Base-by-base conservation (phyloP, 2,888 invertebrate genomes). In the Carterocephalus palaemon region DNA sequence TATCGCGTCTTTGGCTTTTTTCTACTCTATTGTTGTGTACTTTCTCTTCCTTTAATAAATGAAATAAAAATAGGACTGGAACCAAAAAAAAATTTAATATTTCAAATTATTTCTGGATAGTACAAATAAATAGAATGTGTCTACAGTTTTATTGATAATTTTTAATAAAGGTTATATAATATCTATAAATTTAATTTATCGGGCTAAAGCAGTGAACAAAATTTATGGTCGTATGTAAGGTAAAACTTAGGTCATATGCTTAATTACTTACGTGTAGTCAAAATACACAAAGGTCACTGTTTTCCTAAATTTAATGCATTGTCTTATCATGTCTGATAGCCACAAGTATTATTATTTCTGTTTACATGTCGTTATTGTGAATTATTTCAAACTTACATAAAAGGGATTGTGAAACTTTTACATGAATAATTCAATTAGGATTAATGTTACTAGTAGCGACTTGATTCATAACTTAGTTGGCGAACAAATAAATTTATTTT, bases 321-420 rank as follows among this genome's bases (percentile, higher is more conserved):
- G 80, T 59, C 75, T 83, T 80, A 81, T 77, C 85, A 85, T 85
- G 64, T 76, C 84, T 76, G 70, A 62, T 64, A 62, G 52, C 62
- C 56, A 50, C 60, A 46, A 50, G 48, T 15, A 40, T 24, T 34
- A 49, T 48, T 57, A 51, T 48, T 62, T 55, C 57, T 56, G 67
- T 62, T 75, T 60, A 75, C 80, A 80, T 82, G 75, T 67, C 74
- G 65, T 58, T 57, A 52, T 50, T 55, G 2, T 17, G 23, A 36
- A 15, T 29, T 26, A 37, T 36, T 29, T 36, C 17, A 28, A 28
- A 19, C 42, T 45, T 24, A 15, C 20, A 19, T 31, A 37, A 16
- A 49, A 41, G 37, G 23, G 34, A 15, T 26, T 15, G 20, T 9
- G 15, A 19, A 20, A 15, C n/a, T 12, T 42, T 34, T 20, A 42